Evolutionary conservation across 2,888 invertebrate species (phyloP), one percentile per base, ranked within the genome.

Genomic region (Cheilosia urbana): DNA sequence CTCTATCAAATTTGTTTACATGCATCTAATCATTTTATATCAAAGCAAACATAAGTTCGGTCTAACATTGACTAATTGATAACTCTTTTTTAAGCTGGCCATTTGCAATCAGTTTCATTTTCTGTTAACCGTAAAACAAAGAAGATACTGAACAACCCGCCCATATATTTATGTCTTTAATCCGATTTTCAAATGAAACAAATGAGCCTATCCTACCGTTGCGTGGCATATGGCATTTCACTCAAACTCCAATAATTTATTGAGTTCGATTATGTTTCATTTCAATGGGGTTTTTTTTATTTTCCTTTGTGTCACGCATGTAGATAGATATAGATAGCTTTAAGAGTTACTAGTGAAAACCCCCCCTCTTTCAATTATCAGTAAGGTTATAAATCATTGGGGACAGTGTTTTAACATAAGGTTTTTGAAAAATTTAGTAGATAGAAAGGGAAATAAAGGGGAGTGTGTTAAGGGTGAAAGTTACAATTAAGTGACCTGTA

Each of bases 101-200:
- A 62, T 72, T 51, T 62, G 51, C 19, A 62, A 30, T 19, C 57
- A 27, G 21, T 15, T 60, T 60, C 37, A 72, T 60, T 45, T 60
- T 24, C 19, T 60, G 49, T 60, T 42, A 60, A 62, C 17, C 62
- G 40, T 45, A 60, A 72, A 72, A 62, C 69, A 57, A 51, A 58
- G 47, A 60, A 49, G 30, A 45, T 37, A 30, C 15, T 19, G 34
- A 47, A 4, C 13, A 47, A 27, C 19, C 51, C 72, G 21, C 53
- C 40, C 57, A 30, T 69, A 47, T 62, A 9, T 57, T 57, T 69
- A 30, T 69, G 30, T 45, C 17, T 40, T 53, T 21, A 24, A 11
- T 49, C 6, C 47, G 58, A 49, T 34, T 34, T 37, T 24, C 21
- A 60, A 51, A 37, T 42, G n/a, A 30, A 53, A 51, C 11, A 30